Evolutionary conservation across 1,140 invertebrate genomes (phyloP).

Genomic region (Drosophila nebulosa): DNA sequence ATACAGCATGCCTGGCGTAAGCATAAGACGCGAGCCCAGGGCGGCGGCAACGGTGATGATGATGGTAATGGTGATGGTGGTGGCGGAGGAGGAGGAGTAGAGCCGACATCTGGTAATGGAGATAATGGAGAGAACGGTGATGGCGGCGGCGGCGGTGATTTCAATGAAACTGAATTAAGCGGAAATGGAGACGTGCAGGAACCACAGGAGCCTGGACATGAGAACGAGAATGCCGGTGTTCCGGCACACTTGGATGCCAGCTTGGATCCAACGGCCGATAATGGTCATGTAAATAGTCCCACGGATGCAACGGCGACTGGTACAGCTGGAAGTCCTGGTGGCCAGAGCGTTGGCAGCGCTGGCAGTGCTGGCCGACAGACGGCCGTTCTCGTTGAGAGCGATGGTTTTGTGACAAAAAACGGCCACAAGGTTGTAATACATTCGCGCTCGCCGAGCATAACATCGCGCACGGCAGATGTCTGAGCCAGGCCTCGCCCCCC

Average conservation of each 20-base stretch:
- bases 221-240: constrained; percentile 2
- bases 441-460: constrained; percentile 90
- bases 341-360: constrained; percentile 45
- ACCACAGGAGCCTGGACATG: constrained; percentile 2
- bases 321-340: constrained; percentile 63
- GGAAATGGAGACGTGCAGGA: constrained; percentile 3
- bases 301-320: constrained; percentile 28
- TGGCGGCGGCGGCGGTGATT: background rate
- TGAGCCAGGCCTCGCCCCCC: constrained; percentile 86
- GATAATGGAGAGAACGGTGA: constrained; percentile 6
- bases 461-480: constrained; percentile 90
- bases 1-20: constrained; percentile 97
- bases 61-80: constrained; percentile 37
- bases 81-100: constrained; percentile 39
- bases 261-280: constrained; percentile 64
- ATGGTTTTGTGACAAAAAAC: constrained; percentile 90
- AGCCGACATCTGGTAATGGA: constrained; percentile 9
- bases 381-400: constrained; percentile 90
- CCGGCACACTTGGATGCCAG: constrained; percentile 8
- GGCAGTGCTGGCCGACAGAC: constrained; percentile 84
- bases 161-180: background rate
- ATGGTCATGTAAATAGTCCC: constrained; percentile 68
- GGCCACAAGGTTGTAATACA: constrained; percentile 94
- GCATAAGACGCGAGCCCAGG: constrained; percentile 87
- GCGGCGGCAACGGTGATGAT: constrained; percentile 78